Evolutionary conservation across 2,797 vertebrate genomes (phyloP), one percentile per base, ranked within the genome.

Genomic region (Moxostoma hubbsi): DNA sequence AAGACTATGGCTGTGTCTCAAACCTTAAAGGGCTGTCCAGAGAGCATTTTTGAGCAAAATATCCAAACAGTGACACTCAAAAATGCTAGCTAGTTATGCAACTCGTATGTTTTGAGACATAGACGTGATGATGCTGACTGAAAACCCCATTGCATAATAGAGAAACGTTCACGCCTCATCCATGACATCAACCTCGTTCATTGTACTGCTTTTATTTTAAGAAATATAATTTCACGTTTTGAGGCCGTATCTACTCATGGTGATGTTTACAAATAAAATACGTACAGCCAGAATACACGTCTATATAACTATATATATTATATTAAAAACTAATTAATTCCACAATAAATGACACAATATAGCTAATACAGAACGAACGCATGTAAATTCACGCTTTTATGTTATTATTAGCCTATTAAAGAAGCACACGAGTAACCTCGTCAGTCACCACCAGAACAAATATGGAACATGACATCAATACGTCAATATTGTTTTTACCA

Each of bases 401-500:
- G 9, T 45, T 65, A 5, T 68, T 61, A 24, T 49, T 43, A 36
- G n/a, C n/a, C 63, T 50, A 24, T 11, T 50, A 18, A 58, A 13
- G 36, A 77, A 74, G 71, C 67, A 57, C 71, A 53, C 9, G 16
- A 67, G 64, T 47, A 6, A n/a, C 36, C 49, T 9, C 36, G 67
- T 57, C 75, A 36, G 36, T 36, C 36, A 5, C 36, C 36, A 65
- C 11, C n/a, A 76, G 46, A 68, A 9, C 45, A 67, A 47, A 50
- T 11, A 36, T 16, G 46, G 18, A 70, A 62, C 64, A 59, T 63
- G 13, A 46, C 69, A 80, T 65, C 77, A 61, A 75, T 24, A 64
- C 77, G 61, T 68, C 71, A 15, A 73, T 47, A 43, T 46, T 59
- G 36, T 36, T 36, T 71, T 43, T 49, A 75, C 43, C 46, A 62